These are phyloP conservation scores for Xiphophorus birchmanni DNA, from an alignment of 2,797 vertebrate genomes.

Conservation along the genomic window DNA sequence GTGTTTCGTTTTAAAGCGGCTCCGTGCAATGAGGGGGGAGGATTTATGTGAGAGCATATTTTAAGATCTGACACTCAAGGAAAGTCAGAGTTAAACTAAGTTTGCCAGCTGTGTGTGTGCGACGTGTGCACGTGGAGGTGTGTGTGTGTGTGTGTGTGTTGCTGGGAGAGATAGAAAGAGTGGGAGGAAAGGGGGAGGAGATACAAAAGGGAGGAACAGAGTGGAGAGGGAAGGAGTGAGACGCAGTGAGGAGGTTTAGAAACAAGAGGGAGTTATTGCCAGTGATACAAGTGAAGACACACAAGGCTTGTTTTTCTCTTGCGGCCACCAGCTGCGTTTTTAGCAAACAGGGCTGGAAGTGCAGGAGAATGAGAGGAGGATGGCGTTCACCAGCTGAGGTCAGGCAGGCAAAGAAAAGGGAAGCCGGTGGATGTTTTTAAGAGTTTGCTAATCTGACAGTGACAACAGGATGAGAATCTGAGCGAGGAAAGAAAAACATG, in stretches of 20 bases:
- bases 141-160: constrained; percentile 40
- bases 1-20: background rate
- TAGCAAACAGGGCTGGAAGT: constrained; percentile 53
- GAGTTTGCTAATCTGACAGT: constrained; percentile 76
- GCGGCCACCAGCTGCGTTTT: constrained; percentile 52
- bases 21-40: background rate
- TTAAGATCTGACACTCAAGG: constrained; percentile 78
- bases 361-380: constrained; percentile 60
- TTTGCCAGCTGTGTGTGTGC: constrained; percentile 76
- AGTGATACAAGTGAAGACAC: constrained; percentile 52
- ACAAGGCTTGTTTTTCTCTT: constrained; percentile 48
- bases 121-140: background rate
- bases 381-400: constrained; percentile 65
- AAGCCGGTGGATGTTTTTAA: constrained; percentile 73
- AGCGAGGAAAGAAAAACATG: constrained; percentile 67
- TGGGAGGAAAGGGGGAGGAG: constrained; percentile 76
- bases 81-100: constrained; percentile 82
- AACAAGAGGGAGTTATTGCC: constrained; percentile 68
- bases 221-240: constrained; percentile 66
- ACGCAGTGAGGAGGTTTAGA: constrained; percentile 74
- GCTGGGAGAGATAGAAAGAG: constrained; percentile 43
- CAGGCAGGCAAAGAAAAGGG: constrained; percentile 53
- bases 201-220: constrained; percentile 78
- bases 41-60: constrained; percentile 56
- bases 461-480: constrained; percentile 81